These are phyloP conservation scores for Diplolepis rosae DNA, from an alignment of 2,888 invertebrate genomes.

Conservation along the genomic window DNA sequence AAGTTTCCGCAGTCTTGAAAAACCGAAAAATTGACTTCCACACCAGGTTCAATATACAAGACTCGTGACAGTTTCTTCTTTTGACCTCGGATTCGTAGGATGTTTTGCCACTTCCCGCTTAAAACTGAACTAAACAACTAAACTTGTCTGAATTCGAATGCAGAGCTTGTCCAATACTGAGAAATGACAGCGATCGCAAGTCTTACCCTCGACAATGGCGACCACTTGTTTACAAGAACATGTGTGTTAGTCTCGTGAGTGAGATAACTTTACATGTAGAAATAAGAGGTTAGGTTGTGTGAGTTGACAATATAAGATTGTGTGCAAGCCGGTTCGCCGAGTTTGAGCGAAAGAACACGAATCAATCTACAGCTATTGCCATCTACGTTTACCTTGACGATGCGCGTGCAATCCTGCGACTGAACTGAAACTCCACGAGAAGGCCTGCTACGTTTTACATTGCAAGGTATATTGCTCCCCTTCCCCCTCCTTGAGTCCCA, in stretches of 20 bases:
- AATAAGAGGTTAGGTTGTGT: neutral
- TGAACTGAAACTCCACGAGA: conserved; percentile 65
- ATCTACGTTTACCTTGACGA: conserved; percentile 43
- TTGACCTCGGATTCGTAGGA: neutral
- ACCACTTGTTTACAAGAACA: conserved; percentile 32
- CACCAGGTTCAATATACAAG: neutral
- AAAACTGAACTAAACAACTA: neutral
- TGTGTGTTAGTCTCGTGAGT: conserved; percentile 9
- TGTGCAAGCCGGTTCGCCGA: conserved; percentile 32
- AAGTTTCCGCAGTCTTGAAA: neutral
- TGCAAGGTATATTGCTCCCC: conserved; percentile 27
- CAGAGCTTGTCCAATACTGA: neutral
- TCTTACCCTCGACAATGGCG: conserved; percentile 21
- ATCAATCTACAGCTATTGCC: neutral
- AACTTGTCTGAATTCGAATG: neutral
- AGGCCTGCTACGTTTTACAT: conserved; percentile 58
- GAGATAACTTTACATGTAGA: neutral
- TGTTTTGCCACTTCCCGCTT: neutral
- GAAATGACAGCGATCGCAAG: conserved; percentile 19
- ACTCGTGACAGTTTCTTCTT: neutral
- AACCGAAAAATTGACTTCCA: neutral
- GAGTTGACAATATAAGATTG: neutral
- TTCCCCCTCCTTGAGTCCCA: conserved; percentile 35
- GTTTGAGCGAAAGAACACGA: conserved; percentile 25
- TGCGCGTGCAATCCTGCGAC: conserved; percentile 68